Percentiles rank a stretch among this genome's conserved stretches.
Conservation (phyloP, 1,140 invertebrate species). For the Drosophila willistoni region DNA sequence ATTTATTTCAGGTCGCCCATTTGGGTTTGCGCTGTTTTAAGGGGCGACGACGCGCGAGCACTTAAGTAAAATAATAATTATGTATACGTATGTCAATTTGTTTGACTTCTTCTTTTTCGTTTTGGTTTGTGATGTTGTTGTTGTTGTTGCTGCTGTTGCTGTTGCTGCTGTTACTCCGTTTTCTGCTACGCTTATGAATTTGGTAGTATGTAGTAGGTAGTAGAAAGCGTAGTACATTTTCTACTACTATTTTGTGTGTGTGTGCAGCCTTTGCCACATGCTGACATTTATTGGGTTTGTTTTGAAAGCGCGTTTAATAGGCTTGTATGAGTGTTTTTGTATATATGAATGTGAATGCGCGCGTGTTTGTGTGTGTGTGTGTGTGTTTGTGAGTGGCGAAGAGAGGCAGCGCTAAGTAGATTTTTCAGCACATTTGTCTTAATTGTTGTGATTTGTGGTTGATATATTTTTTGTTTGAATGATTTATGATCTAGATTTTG, state of each 20-base stretch:
- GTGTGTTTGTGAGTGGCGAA: conserved; percentile 24
- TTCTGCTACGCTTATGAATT: neutral
- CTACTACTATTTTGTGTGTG: conserved; percentile 38
- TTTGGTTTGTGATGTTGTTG: conserved; percentile 28
- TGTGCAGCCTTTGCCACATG: conserved; percentile 33
- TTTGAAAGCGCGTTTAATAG: conserved; percentile 74
- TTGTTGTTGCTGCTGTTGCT: conserved; percentile 19
- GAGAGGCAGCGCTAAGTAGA: conserved; percentile 73
- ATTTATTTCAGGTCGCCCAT: conserved; percentile 78
- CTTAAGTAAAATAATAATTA: conserved; percentile 83
- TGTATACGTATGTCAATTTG: conserved; percentile 82
- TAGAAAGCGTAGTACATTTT: conserved; percentile 51
- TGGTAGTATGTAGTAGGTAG: conserved; percentile 19
- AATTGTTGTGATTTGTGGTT: conserved; percentile 82
- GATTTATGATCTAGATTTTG: conserved; percentile 62
- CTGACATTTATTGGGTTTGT: conserved; percentile 79
- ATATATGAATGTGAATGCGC: conserved; percentile 12
- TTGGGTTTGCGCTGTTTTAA: conserved; percentile 64
- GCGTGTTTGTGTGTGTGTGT: conserved; percentile 22
- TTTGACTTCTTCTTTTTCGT: conserved; percentile 74
- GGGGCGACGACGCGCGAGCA: conserved; percentile 79
- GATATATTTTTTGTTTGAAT: conserved; percentile 65
- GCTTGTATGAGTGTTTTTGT: conserved; percentile 20
- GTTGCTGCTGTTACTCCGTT: neutral
- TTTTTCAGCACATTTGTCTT: conserved; percentile 82